Conservation (phyloP, 2,797 vertebrate genomes). For the Argentina silus region DNA sequence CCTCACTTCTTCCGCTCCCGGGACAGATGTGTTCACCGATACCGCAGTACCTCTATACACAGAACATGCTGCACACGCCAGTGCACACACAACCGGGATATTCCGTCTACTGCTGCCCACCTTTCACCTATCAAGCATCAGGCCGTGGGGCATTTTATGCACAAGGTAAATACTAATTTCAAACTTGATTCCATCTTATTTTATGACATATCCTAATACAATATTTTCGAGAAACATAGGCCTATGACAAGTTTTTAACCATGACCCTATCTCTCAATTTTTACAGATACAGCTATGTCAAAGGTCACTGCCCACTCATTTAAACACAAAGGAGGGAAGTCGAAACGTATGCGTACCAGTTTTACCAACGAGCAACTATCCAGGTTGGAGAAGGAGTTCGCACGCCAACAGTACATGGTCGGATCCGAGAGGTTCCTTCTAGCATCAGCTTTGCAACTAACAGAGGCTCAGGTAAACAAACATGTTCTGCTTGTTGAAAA, state of each 20-base stretch:
- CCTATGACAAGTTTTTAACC: not conserved
- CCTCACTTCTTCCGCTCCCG: constrained; percentile 33
- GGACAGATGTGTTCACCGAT: constrained; percentile 63
- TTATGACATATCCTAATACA: not conserved
- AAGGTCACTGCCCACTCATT: constrained; percentile 68
- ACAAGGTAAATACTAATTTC: constrained; percentile 69
- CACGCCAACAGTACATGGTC: constrained; percentile 87
- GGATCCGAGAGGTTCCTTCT: constrained; percentile 84
- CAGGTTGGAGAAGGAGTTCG: constrained; percentile 85
- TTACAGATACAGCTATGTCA: constrained; percentile 60
- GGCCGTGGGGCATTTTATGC: constrained; percentile 72
- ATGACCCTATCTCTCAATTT: not conserved
- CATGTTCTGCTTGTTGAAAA: not conserved
- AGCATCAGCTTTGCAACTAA: constrained; percentile 81
- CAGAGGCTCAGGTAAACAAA: constrained; percentile 80
- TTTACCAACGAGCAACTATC: constrained; percentile 87
- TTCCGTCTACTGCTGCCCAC: constrained; percentile 75
- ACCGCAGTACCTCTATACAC: constrained; percentile 60
- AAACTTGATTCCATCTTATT: not conserved
- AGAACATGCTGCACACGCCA: constrained; percentile 56
- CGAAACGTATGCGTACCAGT: constrained; percentile 83
- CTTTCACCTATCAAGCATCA: constrained; percentile 66
- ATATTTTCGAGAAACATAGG: too few relatives aligned
- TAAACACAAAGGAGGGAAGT: constrained; percentile 79
- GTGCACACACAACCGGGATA: constrained; percentile 67